Conservation (phyloP, 1,140 invertebrate species). For the Eriocheir sinensis region DNA sequence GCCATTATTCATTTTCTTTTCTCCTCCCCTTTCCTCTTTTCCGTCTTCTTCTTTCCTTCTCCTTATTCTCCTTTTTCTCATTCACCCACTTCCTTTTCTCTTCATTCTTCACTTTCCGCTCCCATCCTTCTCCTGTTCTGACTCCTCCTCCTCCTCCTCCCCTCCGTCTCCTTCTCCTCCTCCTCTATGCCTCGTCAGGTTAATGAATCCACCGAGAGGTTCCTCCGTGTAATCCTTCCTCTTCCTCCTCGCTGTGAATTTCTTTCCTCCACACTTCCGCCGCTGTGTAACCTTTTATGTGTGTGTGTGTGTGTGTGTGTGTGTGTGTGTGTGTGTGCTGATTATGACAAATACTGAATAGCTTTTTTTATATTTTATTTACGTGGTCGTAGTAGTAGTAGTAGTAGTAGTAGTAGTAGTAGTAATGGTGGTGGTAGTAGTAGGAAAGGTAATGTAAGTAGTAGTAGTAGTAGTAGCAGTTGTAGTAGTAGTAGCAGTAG, state of each 20-base stretch:
- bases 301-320: constrained; percentile 31
- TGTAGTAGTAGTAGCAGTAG: constrained; percentile 33
- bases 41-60: not conserved
- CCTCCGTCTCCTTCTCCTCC: not conserved
- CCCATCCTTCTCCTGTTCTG: not conserved
- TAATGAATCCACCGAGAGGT: not conserved
- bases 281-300: not conserved
- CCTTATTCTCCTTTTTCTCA: not conserved
- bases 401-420: constrained; percentile 28
- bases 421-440: not conserved
- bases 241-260: not conserved
- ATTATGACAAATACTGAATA: no score
- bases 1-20: no score
- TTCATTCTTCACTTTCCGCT: not conserved
- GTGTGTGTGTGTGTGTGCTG: not conserved
- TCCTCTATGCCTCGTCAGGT: not conserved
- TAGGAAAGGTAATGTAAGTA: not conserved
- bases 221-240: not conserved
- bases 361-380: no score
- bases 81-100: not conserved
- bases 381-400: not conserved
- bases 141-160: no score
- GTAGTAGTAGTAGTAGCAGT: constrained; percentile 33
- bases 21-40: not conserved
- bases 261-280: not conserved